These are phyloP conservation scores for Ridgeia piscesae DNA, from an alignment of 1,140 invertebrate species.

Conservation along the genomic window DNA sequence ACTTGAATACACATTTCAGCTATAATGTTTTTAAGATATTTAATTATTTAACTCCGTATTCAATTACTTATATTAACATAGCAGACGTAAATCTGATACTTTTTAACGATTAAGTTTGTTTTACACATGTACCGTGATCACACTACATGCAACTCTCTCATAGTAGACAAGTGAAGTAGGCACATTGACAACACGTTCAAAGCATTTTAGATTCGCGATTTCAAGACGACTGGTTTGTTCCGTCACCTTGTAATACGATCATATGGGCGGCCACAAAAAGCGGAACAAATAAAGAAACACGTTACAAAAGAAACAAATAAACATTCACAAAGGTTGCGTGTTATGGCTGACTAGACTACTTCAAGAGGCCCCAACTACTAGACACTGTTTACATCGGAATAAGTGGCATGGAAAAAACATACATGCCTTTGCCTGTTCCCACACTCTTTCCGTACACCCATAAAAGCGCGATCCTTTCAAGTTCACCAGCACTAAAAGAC, in stretches of 20 bases:
- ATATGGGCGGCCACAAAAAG: neutral
- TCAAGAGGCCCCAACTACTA: too few relatives aligned
- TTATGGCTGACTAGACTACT: neutral
- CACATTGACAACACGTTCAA: neutral
- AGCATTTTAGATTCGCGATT: neutral
- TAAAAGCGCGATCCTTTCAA: neutral
- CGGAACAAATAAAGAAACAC: neutral
- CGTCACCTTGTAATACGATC: conserved; percentile 1
- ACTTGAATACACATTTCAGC: neutral
- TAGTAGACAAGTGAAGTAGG: neutral
- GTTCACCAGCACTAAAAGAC: neutral
- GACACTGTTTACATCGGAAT: too few relatives aligned
- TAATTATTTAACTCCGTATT: neutral
- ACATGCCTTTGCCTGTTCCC: neutral
- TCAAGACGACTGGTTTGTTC: neutral
- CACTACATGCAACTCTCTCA: neutral
- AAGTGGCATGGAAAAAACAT: neutral
- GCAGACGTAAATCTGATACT: neutral
- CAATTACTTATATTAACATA: neutral
- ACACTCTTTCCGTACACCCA: neutral
- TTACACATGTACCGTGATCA: neutral
- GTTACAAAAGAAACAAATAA: neutral
- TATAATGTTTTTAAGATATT: neutral
- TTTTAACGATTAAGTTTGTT: neutral
- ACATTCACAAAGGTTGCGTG: neutral